Base-by-base conservation (phyloP, 1,140 invertebrate species). In the Ostrea edulis region DNA sequence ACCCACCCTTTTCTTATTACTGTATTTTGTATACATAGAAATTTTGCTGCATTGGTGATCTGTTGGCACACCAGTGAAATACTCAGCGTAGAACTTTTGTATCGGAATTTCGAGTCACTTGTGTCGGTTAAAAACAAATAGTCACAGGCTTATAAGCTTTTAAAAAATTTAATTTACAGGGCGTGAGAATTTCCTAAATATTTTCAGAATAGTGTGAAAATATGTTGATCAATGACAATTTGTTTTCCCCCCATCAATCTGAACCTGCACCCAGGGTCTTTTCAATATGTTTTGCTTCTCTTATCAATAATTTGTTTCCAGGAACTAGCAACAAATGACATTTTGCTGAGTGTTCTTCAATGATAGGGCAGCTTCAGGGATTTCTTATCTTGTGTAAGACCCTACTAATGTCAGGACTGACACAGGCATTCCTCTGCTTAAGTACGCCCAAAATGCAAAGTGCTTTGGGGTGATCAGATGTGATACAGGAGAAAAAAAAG, bases 351-450 rank as follows among this genome's bases (percentile, higher is more conserved):
- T 22, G 14, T 77, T 77, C 68, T 77, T 25, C 29, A 17, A 14
- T 29, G 68, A 77, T 77, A 25, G 25, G 68, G 68, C 68, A 77
- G 68, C 68, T 35, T 35, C 29, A 14, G 25, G 68, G 68, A 12
- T 35, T 12, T 17, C n/a, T 77, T 77, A 77, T 77, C 68, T 77
- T 77, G 68, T 77, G 8, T 12, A 77, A 77, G 68, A 77, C 68
- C 68, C 68, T 25, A 77, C 68, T 77, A 77, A 77, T 77, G 68
- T 77, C 68, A 77, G 68, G 25, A 25, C 68, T 29, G 68, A 77
- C 68, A 77, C 8, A 25, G 29, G 68, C 29, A 77, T 77, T 77
- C 25, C 68, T 7, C 11, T 29, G 29, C 68, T 77, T n/a, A 29
- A 17, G 68, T 29, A 77, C 14, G 29, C 25, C 11, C 29, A 22